Base-by-base conservation (phyloP, 2,797 vertebrate species). In the Brachyalestes nurse region DNA sequence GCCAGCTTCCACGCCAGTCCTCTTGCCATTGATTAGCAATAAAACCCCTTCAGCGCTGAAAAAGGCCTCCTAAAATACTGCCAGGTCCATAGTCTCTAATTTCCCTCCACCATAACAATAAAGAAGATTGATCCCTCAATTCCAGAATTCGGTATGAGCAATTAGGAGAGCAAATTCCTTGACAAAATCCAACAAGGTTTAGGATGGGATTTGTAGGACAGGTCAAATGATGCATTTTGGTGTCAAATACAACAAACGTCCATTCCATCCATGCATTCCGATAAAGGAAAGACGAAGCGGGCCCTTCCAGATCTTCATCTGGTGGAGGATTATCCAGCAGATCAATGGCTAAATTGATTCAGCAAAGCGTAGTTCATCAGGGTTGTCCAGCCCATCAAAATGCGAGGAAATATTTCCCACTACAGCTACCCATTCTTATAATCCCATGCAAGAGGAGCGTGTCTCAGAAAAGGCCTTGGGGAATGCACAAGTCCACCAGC, bases 341-440 rank as follows among this genome's bases (percentile, higher is more conserved):
- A 94, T 95, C 94, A 90, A 94, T 94, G 90, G 65, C 84, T 84
- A 93, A 93, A 95, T 90, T 91, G 94, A 95, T 94, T 93, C 86
- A 83, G 87, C 90, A 88, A 90, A 88, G 88, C 55, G 72, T 88
- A 86, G 89, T 94, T 94, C 90, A 91, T 94, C 93, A 94, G 92
- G 91, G 77, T 74, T 91, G 91, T 19, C 89, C 84, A 88, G 88
- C 87, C 76, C 57, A 85, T 53, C 77, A 83, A 77, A 51, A 78
- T 86, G 80, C 80, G 77, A 90, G 89, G 87, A 94, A 94, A 91
- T 88, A 89, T 83, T 89, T 87, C 86, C 91, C 80, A 85, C 42
- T 81, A 53, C 76, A 81, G 72, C 71, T 82, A 86, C 83, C 83
- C 25, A 16, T 88, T 88, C 83, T 82, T 85, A 88, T 85, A 82